phyloP scores from a whole-genome alignment of 2,113 vertebrate genomes.

The Pedetes capensis region DNA sequence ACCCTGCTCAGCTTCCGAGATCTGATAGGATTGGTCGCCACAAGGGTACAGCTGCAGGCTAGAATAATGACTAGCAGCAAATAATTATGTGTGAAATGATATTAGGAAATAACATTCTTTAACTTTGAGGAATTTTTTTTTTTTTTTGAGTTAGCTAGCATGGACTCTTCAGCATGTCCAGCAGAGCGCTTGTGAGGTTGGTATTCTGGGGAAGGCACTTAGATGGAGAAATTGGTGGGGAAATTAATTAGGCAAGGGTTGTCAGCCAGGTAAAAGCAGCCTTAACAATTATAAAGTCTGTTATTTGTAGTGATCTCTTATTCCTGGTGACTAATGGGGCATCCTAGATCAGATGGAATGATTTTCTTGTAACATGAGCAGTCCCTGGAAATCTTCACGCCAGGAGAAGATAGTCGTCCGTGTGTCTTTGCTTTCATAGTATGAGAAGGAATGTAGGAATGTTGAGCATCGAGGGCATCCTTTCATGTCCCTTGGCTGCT shows the following conservation, averaged over 20 bases:
- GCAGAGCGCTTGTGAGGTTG: not conserved
- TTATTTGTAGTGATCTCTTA: not conserved
- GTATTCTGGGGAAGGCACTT: not conserved
- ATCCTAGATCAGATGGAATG: constrained; percentile 13
- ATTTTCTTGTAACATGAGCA: constrained; percentile 15
- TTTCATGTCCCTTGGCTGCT: constrained; percentile 28
- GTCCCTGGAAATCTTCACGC: constrained; percentile 53
- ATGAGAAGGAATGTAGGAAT: constrained; percentile 48
- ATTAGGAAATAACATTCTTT: not conserved
- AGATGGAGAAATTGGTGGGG: not conserved
- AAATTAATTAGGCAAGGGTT: not conserved
- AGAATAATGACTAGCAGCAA: not conserved
- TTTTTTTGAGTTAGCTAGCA: not conserved
- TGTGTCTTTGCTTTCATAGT: not conserved
- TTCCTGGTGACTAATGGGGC: constrained; percentile 18
- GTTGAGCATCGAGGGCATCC: constrained; percentile 11
- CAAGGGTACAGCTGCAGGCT: too few species aligned
- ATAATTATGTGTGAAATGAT: not conserved
- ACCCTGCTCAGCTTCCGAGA: too few species aligned
- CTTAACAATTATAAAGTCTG: not conserved
- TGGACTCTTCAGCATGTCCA: not conserved
- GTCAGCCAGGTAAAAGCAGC: constrained; percentile 8
- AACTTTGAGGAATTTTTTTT: too few species aligned
- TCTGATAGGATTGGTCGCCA: too few species aligned
- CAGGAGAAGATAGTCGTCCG: not conserved